Base-by-base conservation (phyloP, 2,113 vertebrate species). In the Chloropsis cyanopogon region DNA sequence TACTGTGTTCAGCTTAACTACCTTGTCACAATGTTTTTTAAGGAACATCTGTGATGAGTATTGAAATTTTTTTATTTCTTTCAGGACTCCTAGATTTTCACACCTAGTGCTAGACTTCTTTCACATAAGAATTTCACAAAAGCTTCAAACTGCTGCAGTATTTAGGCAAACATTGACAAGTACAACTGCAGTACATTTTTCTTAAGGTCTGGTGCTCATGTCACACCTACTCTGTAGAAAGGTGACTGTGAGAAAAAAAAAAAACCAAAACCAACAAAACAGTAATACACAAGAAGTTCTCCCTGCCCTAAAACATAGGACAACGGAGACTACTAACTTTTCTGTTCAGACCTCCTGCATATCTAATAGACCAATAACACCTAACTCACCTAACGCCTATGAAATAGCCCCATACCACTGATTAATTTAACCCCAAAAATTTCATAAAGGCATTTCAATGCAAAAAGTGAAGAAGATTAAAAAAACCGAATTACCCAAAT, bases 211-310 rank as follows among this genome's bases (percentile, higher is more conserved):
- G 9, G 24, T 44, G 26, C 47, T 84, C 5, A 59, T 26, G n/a
- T 26, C 15, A n/a, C 14, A 80, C 22, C 35, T 46, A 41, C 77
- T 65, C 11, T 69, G 13, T 42, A 83, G 23, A 68, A 80, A 56
- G 42, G 23, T 33, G 12, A 37, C 0, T 15, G 18, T 3, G 18
- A 39, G 5, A 4, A 17, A 24, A 41, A 44, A 29, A 24, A 35
- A n/a, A n/a, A n/a, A n/a, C n/a, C n/a, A n/a, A 28, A 0, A 0
- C 4, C 13, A 64, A n/a, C 4, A 24, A 22, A 80, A 76, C 8
- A 33, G 2, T 9, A 56, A 47, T 10, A 65, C 5, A 57, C 25
- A 73, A 37, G 18, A 86, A 54, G 15, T 33, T 35, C 19, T 59
- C 9, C 60, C 25, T 53, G 19, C 20, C 14, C 33, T 84, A 42